Conservation (phyloP, 2,113 vertebrate genomes). For the Rhea americana region DNA sequence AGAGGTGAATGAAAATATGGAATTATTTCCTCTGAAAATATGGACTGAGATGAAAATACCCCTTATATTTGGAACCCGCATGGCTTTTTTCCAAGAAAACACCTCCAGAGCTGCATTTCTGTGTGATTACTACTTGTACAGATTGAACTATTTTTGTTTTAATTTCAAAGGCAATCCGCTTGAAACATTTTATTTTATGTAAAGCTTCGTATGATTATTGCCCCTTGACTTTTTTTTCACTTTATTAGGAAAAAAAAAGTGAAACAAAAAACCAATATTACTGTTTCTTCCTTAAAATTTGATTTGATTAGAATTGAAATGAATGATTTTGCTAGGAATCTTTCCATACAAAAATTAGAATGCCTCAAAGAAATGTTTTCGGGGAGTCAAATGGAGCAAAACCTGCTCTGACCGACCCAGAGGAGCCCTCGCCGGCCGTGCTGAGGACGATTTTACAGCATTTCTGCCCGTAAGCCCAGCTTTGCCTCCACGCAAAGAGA, state of each 20-base stretch:
- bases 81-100: accelerated
- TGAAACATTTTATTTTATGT: background rate
- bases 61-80: accelerated
- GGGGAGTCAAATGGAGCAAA: background rate
- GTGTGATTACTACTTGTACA: accelerated
- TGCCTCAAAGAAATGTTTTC: background rate
- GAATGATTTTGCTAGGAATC: background rate
- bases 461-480: no score
- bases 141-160: accelerated
- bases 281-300: background rate
- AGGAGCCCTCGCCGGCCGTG: no score
- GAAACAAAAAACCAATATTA: background rate
- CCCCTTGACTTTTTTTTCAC: background rate
- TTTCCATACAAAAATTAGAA: background rate
- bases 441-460: no score
- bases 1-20: background rate
- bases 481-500: background rate
- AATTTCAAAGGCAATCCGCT: background rate
- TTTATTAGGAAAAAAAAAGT: background rate
- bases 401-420: accelerated
- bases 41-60: accelerated
- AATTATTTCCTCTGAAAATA: background rate
- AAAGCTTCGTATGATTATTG: background rate
- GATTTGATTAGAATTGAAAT: background rate
- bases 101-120: accelerated